Evolutionary conservation across 2,888 invertebrate genomes (phyloP).

Genomic region (Norana najaformis): DNA sequence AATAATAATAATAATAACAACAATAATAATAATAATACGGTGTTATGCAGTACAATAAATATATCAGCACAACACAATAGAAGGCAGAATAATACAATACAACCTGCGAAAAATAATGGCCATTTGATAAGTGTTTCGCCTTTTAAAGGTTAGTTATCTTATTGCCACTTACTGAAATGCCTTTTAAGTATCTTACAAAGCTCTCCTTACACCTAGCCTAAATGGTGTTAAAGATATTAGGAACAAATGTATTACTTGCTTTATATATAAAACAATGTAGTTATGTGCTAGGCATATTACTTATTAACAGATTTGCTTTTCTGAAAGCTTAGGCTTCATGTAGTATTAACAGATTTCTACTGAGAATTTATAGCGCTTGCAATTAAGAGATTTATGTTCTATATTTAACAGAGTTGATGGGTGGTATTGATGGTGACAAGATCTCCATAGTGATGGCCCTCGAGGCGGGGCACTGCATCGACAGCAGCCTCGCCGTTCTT

Average conservation of each 20-base stretch:
- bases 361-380: too few species aligned
- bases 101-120: neutral
- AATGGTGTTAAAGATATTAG: neutral
- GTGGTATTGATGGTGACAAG: conserved; percentile 73
- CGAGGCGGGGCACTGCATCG: conserved; percentile 83
- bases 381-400: neutral
- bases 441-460: conserved; percentile 87
- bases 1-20: too few species aligned
- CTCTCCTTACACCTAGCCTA: neutral
- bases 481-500: conserved; percentile 77
- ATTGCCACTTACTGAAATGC: too few species aligned
- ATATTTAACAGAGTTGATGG: conserved; percentile 62
- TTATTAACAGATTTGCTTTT: too few species aligned
- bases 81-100: neutral
- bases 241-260: neutral
- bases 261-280: neutral
- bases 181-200: neutral
- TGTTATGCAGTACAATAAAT: neutral
- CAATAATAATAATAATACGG: too few species aligned
- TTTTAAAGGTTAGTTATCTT: too few species aligned
- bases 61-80: too few species aligned
- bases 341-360: too few species aligned
- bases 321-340: too few species aligned
- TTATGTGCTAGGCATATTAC: neutral
- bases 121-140: too few species aligned